Base-by-base conservation (phyloP, 64 coral and sea anemone species). In the Trachythela sp. region DNA sequence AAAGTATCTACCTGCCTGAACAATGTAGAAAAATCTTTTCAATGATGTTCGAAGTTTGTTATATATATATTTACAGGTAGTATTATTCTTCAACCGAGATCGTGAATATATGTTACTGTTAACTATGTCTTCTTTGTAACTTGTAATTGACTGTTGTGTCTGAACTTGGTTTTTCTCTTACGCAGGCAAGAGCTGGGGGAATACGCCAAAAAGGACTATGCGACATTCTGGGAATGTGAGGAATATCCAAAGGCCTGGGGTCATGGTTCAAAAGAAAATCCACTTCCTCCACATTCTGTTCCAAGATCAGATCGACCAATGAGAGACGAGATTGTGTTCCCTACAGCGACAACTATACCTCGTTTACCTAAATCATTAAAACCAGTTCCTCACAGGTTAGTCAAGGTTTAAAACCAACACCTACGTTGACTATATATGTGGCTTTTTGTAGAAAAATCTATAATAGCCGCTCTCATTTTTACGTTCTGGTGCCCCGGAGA, bases 201-300 rank as follows among this genome's bases (percentile, higher is more conserved):
- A 86, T 94, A 98, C 80, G 86, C 91, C 36, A 67, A 84, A 48
- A 94, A 94, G 67, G 88, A 98, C 0, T 94, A 94, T 68, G 95
- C 93, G 3, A 94, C 95, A 13, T 94, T 94, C 29, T 98, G 95
- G 95, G 95, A 98, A 54, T 98, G 95, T 17, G 95, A 98, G 34
- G 95, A 92, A 84, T 98, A 98, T 48, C 86, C 95, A 0, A 98
- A 98, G 36, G 95, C 93, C 0, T 97, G 95, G 95, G 95, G 95
- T 34, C 93, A 97, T 59, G 95, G 95, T 11, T 94, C 93, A 0
- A 94, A 91, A 60, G 85, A 92, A 84, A 97, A 97, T 39, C 95
- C 95, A 38, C 48, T 98, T 35, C 93, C 93, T 9, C 93, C 77
- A 40, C 89, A 98, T 87, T 98, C 95, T 2, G 86, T 97, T 5